Conservation (phyloP, 2,113 vertebrate species). For the Pteronura brasiliensis region DNA sequence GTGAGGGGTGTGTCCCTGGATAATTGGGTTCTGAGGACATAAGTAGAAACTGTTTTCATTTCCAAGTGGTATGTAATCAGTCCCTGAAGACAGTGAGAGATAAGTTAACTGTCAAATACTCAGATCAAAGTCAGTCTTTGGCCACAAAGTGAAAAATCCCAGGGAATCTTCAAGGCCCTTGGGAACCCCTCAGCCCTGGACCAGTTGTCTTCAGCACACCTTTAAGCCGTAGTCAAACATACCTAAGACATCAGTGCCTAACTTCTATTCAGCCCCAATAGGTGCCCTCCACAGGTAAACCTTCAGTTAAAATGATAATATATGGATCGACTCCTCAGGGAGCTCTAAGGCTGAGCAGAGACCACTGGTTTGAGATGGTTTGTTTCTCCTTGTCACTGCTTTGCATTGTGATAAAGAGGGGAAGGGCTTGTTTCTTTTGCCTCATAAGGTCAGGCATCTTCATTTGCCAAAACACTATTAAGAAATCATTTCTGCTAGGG, state of each 20-base stretch:
- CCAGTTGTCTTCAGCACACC: neutral
- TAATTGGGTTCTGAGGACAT: neutral
- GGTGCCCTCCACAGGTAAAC: neutral
- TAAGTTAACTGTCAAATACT: neutral
- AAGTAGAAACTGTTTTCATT: constrained; percentile 15
- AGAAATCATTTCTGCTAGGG: neutral
- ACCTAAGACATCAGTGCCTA: neutral
- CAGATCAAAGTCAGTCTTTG: neutral
- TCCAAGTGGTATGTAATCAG: neutral
- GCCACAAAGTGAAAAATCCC: neutral
- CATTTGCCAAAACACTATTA: neutral
- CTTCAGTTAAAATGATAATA: neutral
- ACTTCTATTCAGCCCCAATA: neutral
- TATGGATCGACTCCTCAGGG: neutral
- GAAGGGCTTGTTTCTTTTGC: neutral
- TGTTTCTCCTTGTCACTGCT: neutral
- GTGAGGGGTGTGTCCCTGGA: neutral
- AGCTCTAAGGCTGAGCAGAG: neutral
- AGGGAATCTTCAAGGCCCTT: neutral
- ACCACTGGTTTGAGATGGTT: neutral
- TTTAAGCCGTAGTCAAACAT: neutral
- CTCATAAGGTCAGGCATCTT: neutral
- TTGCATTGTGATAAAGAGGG: neutral
- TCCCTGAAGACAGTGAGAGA: neutral
- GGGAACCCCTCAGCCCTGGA: neutral